phyloP scores from a whole-genome alignment of 2,797 vertebrate species.

The Coracias cyanogaster region DNA sequence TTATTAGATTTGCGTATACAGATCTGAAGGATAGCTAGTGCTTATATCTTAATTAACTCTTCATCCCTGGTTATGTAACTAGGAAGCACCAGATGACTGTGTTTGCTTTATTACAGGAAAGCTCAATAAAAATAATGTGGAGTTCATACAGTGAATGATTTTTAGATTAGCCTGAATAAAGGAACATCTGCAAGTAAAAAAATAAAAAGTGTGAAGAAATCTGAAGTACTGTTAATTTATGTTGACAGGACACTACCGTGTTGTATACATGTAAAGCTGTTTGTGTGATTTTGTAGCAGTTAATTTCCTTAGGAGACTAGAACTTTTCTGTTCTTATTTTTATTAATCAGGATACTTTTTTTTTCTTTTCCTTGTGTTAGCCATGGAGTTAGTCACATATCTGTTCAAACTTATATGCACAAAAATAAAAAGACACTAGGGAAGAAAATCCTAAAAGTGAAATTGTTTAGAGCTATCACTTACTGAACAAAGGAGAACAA shows the following conservation, averaged over 20 bases:
- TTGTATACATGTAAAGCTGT: not conserved
- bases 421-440: not conserved
- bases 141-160: not conserved
- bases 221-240: not conserved
- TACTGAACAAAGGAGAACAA: not conserved
- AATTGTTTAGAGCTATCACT: not conserved
- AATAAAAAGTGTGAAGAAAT: not conserved
- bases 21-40: not conserved
- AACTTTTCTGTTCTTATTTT: not conserved
- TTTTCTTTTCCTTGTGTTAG: not conserved
- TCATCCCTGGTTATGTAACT: not conserved
- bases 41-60: slow-evolving; percentile 11
- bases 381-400: not conserved
- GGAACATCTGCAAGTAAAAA: not conserved
- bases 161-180: not conserved
- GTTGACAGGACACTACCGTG: not conserved
- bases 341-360: not conserved
- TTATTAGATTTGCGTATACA: slow-evolving; percentile 2
- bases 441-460: slow-evolving; percentile 14
- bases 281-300: not conserved
- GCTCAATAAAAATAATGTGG: not conserved
- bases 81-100: not conserved
- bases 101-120: not conserved
- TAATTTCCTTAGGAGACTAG: not conserved
- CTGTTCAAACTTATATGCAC: not conserved